Base-by-base conservation (phyloP, 2,888 invertebrate genomes). In the Thelaira solivaga region DNA sequence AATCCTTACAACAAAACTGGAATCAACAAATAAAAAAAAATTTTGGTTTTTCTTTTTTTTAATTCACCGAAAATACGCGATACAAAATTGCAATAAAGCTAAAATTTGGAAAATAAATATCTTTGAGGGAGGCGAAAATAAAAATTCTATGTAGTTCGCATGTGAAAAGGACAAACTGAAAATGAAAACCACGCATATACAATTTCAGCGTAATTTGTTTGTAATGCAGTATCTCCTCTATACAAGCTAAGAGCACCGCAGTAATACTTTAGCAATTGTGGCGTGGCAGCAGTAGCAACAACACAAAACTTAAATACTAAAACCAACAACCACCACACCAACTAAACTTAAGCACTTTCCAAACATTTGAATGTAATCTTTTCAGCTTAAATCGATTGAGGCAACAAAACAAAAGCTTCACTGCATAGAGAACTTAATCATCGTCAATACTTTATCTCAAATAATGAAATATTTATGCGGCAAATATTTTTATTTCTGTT, bases 391-490 rank as follows among this genome's bases (percentile, higher is more conserved):
- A 31, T 16, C n/a, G 18, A 11, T 57, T 13, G 39, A 13, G 34
- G 34, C 6, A 20, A 53, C 20, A 34, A 20, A 53, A 53, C 16
- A 8, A 22, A 6, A 53, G 22, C 6, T 6, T 2, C 13, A 47
- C n/a, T n/a, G 18, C 29, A 16, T 18, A 8, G 29, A 7, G 16
- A 18, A 4, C 16, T 29, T 10, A n/a, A 47, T 22, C 22, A 45
- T 11, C 22, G 13, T 13, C 13, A n/a, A 20, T 34, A n/a, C 16
- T 18, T 20, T 7, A 51, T 59, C 16, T 49, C 39, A 59, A n/a
- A n/a, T 59, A 59, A 41, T 69, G n/a, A 49, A 57, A 41, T 57
- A 43, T 49, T 36, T 69, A 69, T 59, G 49, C 49, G 24, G 1
- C 2, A 45, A 24, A n/a, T n/a, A n/a, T n/a, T n/a, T n/a, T n/a